Percentiles rank a stretch among this genome's conserved stretches.
These are phyloP conservation scores for Maconellicoccus hirsutus DNA, from an alignment of 1,140 invertebrate genomes.

Conservation along the genomic window DNA sequence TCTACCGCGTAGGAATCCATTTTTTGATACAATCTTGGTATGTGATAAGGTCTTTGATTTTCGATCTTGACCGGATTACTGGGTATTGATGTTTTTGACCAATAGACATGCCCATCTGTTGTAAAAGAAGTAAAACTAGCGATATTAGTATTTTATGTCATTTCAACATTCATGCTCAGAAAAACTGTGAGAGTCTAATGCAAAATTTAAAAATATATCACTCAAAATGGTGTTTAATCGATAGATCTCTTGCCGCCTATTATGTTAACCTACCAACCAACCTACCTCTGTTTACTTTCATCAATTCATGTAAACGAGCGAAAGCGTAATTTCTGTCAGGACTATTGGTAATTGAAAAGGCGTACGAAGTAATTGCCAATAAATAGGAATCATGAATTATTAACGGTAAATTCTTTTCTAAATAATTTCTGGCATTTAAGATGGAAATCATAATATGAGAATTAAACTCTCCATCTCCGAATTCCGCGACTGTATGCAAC, in stretches of 20 bases:
- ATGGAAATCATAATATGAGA: slow-evolving; percentile 18
- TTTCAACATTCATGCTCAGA: too few species aligned
- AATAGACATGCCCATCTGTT: slow-evolving; percentile 42
- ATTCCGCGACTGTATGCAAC: neutral
- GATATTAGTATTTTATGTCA: too few species aligned
- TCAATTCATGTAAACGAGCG: slow-evolving; percentile 28
- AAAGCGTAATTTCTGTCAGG: slow-evolving; percentile 37
- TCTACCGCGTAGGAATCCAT: slow-evolving; percentile 41
- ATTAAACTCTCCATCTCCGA: slow-evolving; percentile 25
- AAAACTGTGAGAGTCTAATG: too few species aligned
- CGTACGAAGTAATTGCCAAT: slow-evolving; percentile 41
- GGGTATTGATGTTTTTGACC: slow-evolving; percentile 36
- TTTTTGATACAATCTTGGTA: slow-evolving; percentile 36
- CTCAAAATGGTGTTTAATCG: too few species aligned
- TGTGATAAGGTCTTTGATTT: slow-evolving; percentile 40
- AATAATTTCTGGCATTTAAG: slow-evolving; percentile 31
- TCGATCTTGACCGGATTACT: slow-evolving; percentile 36
- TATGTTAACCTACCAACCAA: too few species aligned
- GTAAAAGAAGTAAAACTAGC: too few species aligned
- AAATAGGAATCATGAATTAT: slow-evolving; percentile 38
- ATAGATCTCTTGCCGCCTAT: too few species aligned
- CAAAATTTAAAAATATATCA: too few species aligned
- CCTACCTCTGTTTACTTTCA: slow-evolving; percentile 24
- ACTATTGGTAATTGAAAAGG: slow-evolving; percentile 37
- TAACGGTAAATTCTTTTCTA: slow-evolving; percentile 36